These are phyloP conservation scores for Phainopepla nitens DNA, from an alignment of 2,113 vertebrate genomes.

Conservation along the genomic window DNA sequence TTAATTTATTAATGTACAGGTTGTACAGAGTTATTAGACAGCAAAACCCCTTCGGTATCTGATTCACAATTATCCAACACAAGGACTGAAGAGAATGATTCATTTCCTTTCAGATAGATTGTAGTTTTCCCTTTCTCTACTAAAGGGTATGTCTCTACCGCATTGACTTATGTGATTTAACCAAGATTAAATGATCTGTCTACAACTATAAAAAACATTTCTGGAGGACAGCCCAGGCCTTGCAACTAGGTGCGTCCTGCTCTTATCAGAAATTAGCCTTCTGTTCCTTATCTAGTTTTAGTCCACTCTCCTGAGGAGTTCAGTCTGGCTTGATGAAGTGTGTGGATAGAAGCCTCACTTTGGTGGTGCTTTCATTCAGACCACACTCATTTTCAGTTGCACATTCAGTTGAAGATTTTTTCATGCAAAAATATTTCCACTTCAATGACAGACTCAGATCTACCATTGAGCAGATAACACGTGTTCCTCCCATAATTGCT, in stretches of 20 bases:
- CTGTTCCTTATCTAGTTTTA: background rate
- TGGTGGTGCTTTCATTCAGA: background rate
- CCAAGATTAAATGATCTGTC: background rate
- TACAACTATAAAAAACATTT: background rate
- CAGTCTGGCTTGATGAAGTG: background rate
- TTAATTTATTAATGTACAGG: background rate
- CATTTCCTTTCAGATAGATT: background rate
- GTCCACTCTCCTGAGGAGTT: background rate
- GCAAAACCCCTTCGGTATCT: background rate
- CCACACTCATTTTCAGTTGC: background rate
- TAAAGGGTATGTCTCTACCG: background rate
- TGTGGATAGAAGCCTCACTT: background rate
- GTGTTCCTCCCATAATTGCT: background rate
- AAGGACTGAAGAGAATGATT: background rate
- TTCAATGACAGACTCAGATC: background rate
- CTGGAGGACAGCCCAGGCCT: background rate
- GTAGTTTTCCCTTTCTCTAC: background rate
- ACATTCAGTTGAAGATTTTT: background rate
- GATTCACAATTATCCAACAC: background rate
- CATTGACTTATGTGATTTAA: constrained; percentile 11
- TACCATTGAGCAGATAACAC: background rate
- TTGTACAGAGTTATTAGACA: background rate
- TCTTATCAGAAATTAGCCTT: background rate
- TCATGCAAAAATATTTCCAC: background rate
- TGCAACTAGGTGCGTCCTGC: background rate